Base-by-base conservation (phyloP, 2,888 invertebrate species). In the Chesias legatella region DNA sequence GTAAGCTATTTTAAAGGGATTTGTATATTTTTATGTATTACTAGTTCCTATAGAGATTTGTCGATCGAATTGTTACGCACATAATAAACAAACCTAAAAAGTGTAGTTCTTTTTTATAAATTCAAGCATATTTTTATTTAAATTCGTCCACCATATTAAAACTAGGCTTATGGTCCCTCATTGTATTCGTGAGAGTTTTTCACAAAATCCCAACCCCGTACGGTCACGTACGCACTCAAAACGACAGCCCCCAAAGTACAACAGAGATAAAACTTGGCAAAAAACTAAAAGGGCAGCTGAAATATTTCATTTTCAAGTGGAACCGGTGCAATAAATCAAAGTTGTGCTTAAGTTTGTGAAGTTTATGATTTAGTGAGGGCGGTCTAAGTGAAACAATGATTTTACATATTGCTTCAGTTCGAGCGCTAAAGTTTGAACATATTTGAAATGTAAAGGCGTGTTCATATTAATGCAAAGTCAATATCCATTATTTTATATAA, bases 291-390 rank as follows among this genome's bases (percentile, higher is more conserved):
- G 50, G 32, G 32, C 43, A 25, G 25, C 28, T 34, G 34, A 26
- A 11, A 40, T 49, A 45, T 31, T 34, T 49, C 40, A 43, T 23
- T 39, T 32, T 35, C 9, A 26, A 40, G 38, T 28, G 31, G 39
- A 30, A 47, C 36, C 40, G 35, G 30, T 26, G 31, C 10, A 31
- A 43, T 47, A 50, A 50, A 53, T 52, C 48, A 48, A 30, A 36
- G 20, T 25, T 39, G 33, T 25, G 36, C 34, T 30, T 10, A 27
- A 43, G 35, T 46, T 46, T 22, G 34, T 32, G 20, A 46, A 49
- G 30, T 43, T 47, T 26, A 33, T 49, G 48, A 50, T 50, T 52
- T 48, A 50, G 30, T 46, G 46, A 34, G 33, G 32, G 26, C 13
- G 24, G 23, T 9, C 20, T 10, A 22, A 26, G 17, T 20, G 40